These are phyloP conservation scores for Syncerus caffer DNA, from an alignment of 2,797 vertebrate genomes.

Conservation along the genomic window DNA sequence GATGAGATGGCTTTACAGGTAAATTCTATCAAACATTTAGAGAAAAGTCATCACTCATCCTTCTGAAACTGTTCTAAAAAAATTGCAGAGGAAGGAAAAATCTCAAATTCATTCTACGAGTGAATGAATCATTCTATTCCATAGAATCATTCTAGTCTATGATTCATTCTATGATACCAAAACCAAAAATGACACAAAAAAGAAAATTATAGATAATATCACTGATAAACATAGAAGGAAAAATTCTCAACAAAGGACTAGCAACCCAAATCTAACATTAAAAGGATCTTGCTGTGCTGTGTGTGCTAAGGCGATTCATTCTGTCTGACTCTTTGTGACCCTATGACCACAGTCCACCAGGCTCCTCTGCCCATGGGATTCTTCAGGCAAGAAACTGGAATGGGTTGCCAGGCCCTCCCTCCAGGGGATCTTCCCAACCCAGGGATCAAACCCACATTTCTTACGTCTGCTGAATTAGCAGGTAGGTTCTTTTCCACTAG, in stretches of 20 bases:
- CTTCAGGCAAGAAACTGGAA: background rate
- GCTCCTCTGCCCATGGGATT: background rate
- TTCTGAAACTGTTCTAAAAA: background rate
- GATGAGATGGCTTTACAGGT: background rate
- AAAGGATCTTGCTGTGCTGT: background rate
- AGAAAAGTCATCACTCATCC: background rate
- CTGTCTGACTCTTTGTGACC: background rate
- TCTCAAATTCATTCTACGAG: background rate
- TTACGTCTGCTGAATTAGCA: rapidly evolving
- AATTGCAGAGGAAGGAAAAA: background rate
- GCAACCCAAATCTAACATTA: background rate
- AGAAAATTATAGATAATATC: background rate
- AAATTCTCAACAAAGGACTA: background rate
- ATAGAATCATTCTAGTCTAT: background rate
- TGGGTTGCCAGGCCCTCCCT: background rate
- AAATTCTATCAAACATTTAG: background rate
- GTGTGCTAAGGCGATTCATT: background rate
- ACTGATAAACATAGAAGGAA: background rate
- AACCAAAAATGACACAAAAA: background rate
- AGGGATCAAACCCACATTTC: background rate
- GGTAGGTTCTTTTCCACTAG: background rate
- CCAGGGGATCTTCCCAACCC: background rate
- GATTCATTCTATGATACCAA: background rate
- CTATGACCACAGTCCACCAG: background rate
- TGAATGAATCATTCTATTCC: background rate